Evolutionary conservation across 2,797 vertebrate genomes (phyloP).

Genomic region (Nyctibius grandis): DNA sequence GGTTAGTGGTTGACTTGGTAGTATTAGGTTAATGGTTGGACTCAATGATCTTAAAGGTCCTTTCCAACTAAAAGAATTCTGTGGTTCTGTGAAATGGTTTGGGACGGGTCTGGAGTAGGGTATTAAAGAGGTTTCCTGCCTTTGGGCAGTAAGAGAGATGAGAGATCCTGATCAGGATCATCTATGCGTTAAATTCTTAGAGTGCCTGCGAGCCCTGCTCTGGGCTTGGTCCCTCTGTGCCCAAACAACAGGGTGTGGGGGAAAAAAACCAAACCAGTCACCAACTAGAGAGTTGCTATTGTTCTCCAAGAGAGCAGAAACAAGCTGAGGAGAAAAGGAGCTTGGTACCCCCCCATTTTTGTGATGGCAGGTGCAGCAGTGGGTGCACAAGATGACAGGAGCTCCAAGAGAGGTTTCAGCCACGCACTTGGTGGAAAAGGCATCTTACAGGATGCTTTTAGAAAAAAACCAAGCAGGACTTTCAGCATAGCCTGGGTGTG

Average conservation of each 20-base stretch:
- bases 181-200: background rate
- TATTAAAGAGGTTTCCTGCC: background rate
- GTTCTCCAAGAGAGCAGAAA: background rate
- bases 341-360: rapidly evolving
- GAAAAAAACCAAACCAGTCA: background rate
- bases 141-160: background rate
- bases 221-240: background rate
- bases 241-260: background rate
- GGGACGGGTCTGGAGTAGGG: background rate
- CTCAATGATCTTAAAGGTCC: too few species aligned
- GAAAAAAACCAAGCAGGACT: background rate
- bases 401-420: background rate
- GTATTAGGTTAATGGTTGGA: too few species aligned
- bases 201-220: too few species aligned
- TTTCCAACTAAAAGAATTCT: too few species aligned
- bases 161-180: background rate
- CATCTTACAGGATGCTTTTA: background rate
- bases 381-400: background rate
- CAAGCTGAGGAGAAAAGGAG: background rate
- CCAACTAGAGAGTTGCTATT: background rate
- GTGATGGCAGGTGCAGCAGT: background rate
- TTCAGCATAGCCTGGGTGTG: background rate
- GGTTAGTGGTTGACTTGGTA: too few species aligned
- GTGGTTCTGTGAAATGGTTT: too few species aligned
- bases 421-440: background rate